Evolutionary conservation across 92 coral and sea anemone genomes (phyloP).

Genomic region (Porites rus): DNA sequence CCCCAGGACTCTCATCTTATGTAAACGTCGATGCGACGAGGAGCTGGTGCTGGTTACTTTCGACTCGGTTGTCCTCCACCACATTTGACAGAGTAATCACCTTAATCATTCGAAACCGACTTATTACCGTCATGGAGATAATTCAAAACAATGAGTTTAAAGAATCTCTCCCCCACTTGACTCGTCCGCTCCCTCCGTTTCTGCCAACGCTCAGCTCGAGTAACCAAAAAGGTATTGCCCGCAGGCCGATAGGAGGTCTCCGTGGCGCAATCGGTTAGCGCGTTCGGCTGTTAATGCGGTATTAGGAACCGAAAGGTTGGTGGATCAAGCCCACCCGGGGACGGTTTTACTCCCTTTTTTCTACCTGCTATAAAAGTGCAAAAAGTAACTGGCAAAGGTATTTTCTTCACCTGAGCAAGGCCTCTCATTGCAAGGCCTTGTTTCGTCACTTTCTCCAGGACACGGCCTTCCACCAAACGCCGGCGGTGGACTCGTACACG

Average conservation of each 20-base stretch:
- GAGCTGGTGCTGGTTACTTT: conserved; percentile 1
- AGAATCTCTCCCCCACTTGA: too few species aligned
- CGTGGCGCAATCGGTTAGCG: conserved; percentile 99
- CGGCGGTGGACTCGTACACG: conserved; percentile 39
- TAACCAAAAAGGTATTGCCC: too few species aligned
- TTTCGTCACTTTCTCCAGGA: conserved; percentile 19
- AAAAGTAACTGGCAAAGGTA: neutral
- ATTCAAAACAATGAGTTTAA: too few species aligned
- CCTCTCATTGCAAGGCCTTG: conserved; percentile 19
- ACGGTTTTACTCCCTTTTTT: conserved; percentile 38
- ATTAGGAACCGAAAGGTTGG: conserved; percentile 96
- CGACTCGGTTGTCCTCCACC: neutral
- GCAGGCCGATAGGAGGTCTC: conserved; percentile 60
- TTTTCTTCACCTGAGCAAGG: conserved; percentile 16
- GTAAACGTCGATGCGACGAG: conserved; percentile 3
- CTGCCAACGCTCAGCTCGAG: too few species aligned
- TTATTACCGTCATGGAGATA: too few species aligned
- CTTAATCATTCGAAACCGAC: conserved; percentile 1
- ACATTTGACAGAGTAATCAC: neutral
- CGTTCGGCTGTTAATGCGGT: conserved; percentile 94
- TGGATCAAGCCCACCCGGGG: conserved; percentile 99
- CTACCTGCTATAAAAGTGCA: neutral
- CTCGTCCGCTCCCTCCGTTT: too few species aligned
- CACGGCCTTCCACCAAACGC: conserved; percentile 25
- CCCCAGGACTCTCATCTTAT: neutral